Base-by-base conservation (phyloP, 2,797 vertebrate species). In the Ctenopoma kingsleyae region DNA sequence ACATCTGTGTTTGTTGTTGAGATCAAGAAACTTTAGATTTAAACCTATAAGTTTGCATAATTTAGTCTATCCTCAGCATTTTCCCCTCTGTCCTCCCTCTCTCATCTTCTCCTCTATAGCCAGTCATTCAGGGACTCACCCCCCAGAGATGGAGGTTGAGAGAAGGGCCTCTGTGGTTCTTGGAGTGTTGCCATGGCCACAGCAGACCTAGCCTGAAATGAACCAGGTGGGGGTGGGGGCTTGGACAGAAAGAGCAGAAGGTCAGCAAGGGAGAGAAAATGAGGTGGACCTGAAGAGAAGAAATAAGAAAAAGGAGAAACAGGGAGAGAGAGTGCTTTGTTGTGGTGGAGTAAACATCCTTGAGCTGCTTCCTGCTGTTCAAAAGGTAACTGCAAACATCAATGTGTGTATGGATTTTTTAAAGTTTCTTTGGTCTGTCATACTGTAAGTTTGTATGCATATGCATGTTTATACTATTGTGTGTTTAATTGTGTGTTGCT, bases 141-240 rank as follows among this genome's bases (percentile, higher is more conserved):
- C 54, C 52, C 47, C 5, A 55, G 41, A 83, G 78, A 67, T 23
- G 47, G 61, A 40, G 80, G 48, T 60, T 59, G 44, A 76, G 75
- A 87, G 74, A 56, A 57, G 75, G 68, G 70, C 71, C 67, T 81
- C 76, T 76, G 58, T 73, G 54, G 76, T 51, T 75, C 82, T 76
- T 89, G 81, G 78, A 80, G 68, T 13, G 76, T 85, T 79, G 78
- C 88, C 85, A 89, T 88, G 82, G 67, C 64, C 65, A 86, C 86
- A 77, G 71, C 56, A 72, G 68, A 76, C 40, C 74, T 58, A 66
- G 74, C 76, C 82, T 81, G 50, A 83, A 83, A 63, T 87, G 77
- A 87, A 88, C 84, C 71, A 83, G 78, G 69, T 81, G 80, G 82
- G 78, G 57, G 22, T 35, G 57, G 49, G 61, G 49, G 38, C 5